These are phyloP conservation scores for Antitype chi DNA, from an alignment of 2,888 invertebrate species.

Conservation along the genomic window DNA sequence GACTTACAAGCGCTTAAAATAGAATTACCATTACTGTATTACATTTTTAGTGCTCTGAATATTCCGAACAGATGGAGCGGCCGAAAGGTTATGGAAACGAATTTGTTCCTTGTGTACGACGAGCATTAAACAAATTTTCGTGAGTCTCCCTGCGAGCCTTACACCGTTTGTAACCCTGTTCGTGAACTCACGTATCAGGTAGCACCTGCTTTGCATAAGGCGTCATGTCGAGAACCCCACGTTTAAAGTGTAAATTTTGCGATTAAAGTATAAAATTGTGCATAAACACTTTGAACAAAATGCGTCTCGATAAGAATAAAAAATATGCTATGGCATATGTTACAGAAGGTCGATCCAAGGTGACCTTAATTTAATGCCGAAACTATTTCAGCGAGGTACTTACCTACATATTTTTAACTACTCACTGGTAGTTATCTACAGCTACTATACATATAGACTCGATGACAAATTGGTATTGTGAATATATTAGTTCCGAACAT, in stretches of 20 bases:
- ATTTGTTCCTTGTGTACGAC: constrained; percentile 63
- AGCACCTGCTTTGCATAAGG: constrained; percentile 91
- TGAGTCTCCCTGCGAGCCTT: constrained; percentile 66
- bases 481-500: constrained; percentile 68
- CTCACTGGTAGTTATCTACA: constrained; percentile 26
- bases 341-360: constrained; percentile 79
- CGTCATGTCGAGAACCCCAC: constrained; percentile 87
- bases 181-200: constrained; percentile 86
- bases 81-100: constrained; percentile 54
- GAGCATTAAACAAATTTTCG: constrained; percentile 70
- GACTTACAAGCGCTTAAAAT: constrained; percentile 73
- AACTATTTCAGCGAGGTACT: constrained; percentile 53
- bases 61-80: constrained; percentile 58
- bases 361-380: constrained; percentile 74
- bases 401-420: constrained; percentile 50
- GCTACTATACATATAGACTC: constrained; percentile 33
- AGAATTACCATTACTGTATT: constrained; percentile 72
- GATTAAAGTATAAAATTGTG: constrained; percentile 87
- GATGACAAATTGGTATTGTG: constrained; percentile 67
- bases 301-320: constrained; percentile 82
- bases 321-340: constrained; percentile 73
- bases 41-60: constrained; percentile 70
- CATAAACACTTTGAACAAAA: constrained; percentile 82
- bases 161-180: constrained; percentile 73
- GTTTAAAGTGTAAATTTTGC: constrained; percentile 88